Evolutionary conservation across 37 sponge, comb jelly and placozoan species (phyloP).

Genomic region (Chondrilla cf. caribensis): DNA sequence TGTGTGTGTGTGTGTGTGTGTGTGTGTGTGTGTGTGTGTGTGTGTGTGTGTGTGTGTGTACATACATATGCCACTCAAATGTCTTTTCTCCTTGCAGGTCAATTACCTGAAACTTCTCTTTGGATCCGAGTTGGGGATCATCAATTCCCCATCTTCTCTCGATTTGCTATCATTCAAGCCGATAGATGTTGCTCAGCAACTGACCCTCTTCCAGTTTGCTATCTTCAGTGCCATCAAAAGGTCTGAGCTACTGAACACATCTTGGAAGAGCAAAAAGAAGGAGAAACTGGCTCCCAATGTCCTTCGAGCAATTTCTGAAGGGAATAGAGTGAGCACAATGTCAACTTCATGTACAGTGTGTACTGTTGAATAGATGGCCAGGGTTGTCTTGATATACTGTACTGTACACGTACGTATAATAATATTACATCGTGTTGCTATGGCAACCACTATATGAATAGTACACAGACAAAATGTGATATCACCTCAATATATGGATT

Average conservation of each 20-base stretch:
- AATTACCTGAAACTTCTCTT: no score
- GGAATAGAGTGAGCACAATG: slow-evolving; percentile 53
- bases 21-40: background rate
- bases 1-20: background rate
- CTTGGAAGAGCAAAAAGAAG: slow-evolving; percentile 68
- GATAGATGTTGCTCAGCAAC: slow-evolving; percentile 53
- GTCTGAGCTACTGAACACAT: slow-evolving; percentile 63
- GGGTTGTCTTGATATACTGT: background rate
- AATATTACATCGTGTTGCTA: no score
- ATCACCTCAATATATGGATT: no score
- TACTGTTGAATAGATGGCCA: background rate
- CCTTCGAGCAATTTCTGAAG: slow-evolving; percentile 52
- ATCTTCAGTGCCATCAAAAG: slow-evolving; percentile 56
- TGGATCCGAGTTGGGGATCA: no score
- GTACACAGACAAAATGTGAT: no score
- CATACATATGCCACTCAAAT: background rate
- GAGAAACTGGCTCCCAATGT: slow-evolving; percentile 60
- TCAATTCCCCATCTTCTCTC: no score
- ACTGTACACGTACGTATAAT: no score
- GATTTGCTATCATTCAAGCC: background rate
- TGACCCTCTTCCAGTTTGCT: slow-evolving; percentile 76
- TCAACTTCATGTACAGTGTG: background rate
- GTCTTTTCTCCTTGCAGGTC: no score
- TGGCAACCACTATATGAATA: no score
- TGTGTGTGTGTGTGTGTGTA: slow-evolving; percentile 10